Evolutionary conservation across 2,113 vertebrate species (phyloP).

Genomic region (Indicator indicator): DNA sequence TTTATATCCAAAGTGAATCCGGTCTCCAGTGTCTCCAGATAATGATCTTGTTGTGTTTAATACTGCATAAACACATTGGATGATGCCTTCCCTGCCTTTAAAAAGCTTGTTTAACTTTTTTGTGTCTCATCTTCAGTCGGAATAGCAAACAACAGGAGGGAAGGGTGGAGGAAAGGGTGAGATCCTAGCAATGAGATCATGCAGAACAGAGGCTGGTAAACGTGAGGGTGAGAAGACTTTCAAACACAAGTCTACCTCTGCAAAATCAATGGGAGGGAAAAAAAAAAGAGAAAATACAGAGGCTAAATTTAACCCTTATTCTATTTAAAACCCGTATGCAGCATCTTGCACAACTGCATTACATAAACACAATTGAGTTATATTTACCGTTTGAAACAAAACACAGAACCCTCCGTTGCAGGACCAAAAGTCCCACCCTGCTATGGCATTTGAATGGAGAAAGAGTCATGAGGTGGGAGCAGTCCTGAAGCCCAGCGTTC

Average conservation of each 20-base stretch:
- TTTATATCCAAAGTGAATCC: constrained; percentile 51
- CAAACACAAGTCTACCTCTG: constrained; percentile 46
- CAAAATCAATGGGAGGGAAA: constrained; percentile 32
- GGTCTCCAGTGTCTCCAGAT: constrained; percentile 55
- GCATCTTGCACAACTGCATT: neutral
- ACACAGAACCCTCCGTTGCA: neutral
- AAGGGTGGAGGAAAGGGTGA: constrained; percentile 59
- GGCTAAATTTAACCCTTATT: constrained; percentile 59
- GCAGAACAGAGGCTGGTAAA: neutral
- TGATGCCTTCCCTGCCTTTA: constrained; percentile 33
- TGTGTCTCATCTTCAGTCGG: constrained; percentile 42
- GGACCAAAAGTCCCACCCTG: constrained; percentile 24
- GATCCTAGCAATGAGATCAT: constrained; percentile 57
- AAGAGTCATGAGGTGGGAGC: neutral
- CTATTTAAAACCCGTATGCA: constrained; percentile 38
- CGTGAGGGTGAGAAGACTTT: constrained; percentile 60
- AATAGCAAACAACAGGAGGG: constrained; percentile 60
- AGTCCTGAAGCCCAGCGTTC: neutral
- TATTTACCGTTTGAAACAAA: constrained; percentile 32
- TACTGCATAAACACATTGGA: constrained; percentile 55
- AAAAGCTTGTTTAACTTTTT: constrained; percentile 62
- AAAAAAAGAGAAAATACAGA: neutral
- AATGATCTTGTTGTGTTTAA: constrained; percentile 64
- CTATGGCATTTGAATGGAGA: accelerated
- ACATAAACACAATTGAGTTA: constrained; percentile 58